Base-by-base conservation (phyloP, 1,140 invertebrate species). In the Drosophila ambigua region DNA sequence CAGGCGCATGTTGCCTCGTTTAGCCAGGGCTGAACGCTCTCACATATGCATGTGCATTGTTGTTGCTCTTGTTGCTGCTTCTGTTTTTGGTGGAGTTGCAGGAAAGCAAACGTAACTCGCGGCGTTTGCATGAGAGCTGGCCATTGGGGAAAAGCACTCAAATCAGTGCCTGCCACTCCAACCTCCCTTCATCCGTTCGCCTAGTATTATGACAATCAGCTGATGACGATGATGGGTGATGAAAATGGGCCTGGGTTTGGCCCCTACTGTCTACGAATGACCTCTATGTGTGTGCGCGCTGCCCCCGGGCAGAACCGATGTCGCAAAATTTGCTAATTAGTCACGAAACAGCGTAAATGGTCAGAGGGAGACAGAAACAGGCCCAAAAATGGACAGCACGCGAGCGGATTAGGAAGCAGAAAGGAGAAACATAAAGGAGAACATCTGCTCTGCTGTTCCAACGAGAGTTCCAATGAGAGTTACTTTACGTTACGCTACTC, bases 301-400 rank as follows among this genome's bases (percentile, higher is more conserved):
- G 24, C 8, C n/a, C 23, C 23, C 26, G 3, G 50, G 9, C 24
- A n/a, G 24, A 9, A 61, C 53, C 60, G 52, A 57, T 81, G 82
- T 78, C 65, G 82, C 73, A 57, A 83, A 79, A 65, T 72, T 82
- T 58, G 82, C 75, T 85, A 85, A 85, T 85, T 85, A 85, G 82
- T 85, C 82, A 85, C 79, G 79, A 83, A 83, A 79, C 54, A 54
- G 62, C 65, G 41, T 62, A 76, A 79, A 84, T 83, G 79, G 80
- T 76, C 71, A 71, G 69, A 65, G 28, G 7, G 28, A 28, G 28
- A 51, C 45, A 48, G 20, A 24, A 77, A 74, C 51, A 72, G 72
- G 74, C 78, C 79, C 65, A 77, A 77, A 77, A 60, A 61, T 72
- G 67, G 61, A 39, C 35, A 39, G 35, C 35, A 39, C 35, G 35